Percentiles rank a stretch among this genome's conserved stretches.
Conservation (phyloP, 2,113 vertebrate species). For the Microtus richardsoni region DNA sequence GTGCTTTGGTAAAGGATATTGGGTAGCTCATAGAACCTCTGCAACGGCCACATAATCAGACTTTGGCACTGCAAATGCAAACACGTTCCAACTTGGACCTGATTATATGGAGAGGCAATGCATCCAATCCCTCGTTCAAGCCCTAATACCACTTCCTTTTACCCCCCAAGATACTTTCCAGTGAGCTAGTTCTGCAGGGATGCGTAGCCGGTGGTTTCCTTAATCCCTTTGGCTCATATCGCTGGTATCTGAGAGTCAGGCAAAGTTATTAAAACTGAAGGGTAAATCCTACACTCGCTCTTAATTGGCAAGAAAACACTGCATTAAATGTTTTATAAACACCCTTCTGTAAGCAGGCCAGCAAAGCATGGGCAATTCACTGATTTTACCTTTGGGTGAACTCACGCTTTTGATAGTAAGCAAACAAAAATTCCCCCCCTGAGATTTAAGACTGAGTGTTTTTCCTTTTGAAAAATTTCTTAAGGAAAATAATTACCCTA, state of each 20-base stretch:
- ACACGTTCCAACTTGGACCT: slow-evolving; percentile 42
- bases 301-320: slow-evolving; percentile 67
- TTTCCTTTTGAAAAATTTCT: slow-evolving; percentile 42
- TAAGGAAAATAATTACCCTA: slow-evolving; percentile 16
- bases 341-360: not conserved
- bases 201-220: slow-evolving; percentile 15
- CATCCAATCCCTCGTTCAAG: not conserved
- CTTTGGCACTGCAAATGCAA: slow-evolving; percentile 18
- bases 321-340: slow-evolving; percentile 61
- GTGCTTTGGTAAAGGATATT: slow-evolving; percentile 12
- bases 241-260: slow-evolving; percentile 18
- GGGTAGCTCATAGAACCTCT: not conserved
- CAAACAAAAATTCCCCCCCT: not conserved
- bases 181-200: slow-evolving; percentile 20
- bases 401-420: slow-evolving; percentile 60
- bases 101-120: slow-evolving; percentile 47
- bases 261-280: slow-evolving; percentile 65
- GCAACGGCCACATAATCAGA: slow-evolving; percentile 19
- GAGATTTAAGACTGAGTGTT: slow-evolving; percentile 40
- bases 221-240: slow-evolving; percentile 60
- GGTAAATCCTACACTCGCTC: slow-evolving; percentile 54
- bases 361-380: not conserved
- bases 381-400: slow-evolving; percentile 74
- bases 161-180: slow-evolving; percentile 31
- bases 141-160: slow-evolving; percentile 38